phyloP scores from a whole-genome alignment of 2,797 vertebrate species.

The Pangasius mekongensis region DNA sequence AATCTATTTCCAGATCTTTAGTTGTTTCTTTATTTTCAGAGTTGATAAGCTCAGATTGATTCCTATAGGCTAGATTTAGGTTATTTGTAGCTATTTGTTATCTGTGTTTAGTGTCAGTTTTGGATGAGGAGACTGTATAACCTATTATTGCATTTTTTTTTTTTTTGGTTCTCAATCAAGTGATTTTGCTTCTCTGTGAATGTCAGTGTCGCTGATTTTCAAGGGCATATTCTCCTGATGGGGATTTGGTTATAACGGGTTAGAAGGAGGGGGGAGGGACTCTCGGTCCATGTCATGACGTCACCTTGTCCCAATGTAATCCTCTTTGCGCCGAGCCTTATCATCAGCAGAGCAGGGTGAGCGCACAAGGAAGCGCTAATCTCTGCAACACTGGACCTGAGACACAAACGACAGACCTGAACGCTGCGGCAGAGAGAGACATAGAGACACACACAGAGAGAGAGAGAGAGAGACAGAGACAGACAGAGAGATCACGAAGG shows the following conservation, averaged over 20 bases:
- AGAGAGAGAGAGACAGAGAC: no score
- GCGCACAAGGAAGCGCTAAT: conserved; percentile 82
- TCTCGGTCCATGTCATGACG: conserved; percentile 92
- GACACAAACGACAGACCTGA: conserved; percentile 65
- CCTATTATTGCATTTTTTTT: not conserved
- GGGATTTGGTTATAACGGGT: conserved; percentile 89
- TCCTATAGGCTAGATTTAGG: not conserved
- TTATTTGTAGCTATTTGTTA: not conserved
- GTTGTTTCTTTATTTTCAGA: not conserved
- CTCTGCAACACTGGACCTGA: conserved; percentile 79
- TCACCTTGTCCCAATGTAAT: conserved; percentile 97
- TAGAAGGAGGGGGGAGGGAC: conserved; percentile 71
- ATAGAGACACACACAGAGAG: no score
- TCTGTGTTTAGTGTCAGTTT: not conserved
- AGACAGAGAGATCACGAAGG: conserved; percentile 67
- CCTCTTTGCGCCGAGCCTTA: conserved; percentile 89
- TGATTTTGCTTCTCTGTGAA: conserved; percentile 61
- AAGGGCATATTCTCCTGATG: conserved; percentile 96
- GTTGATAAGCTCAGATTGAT: not conserved
- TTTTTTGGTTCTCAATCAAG: not conserved
- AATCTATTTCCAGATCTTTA: not conserved
- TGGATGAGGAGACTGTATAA: not conserved
- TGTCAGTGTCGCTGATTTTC: conserved; percentile 87
- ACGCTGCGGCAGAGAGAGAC: conserved; percentile 62
- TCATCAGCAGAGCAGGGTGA: conserved; percentile 87